Base-by-base conservation (phyloP, 1,140 invertebrate genomes). In the Atopsyche davidsoni region DNA sequence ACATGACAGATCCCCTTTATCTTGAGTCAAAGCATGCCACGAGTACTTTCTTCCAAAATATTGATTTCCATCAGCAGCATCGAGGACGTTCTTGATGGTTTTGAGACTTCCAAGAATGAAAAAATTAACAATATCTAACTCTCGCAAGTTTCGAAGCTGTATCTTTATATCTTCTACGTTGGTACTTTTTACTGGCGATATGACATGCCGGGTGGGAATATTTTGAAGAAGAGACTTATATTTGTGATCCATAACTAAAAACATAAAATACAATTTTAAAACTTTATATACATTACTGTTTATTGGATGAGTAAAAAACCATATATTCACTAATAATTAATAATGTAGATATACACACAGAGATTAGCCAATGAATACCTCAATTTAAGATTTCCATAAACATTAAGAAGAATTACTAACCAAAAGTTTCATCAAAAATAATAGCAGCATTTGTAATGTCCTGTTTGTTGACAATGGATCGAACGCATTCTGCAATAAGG, bases 381-480 rank as follows among this genome's bases (percentile, higher is more conserved):
- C 43, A 34, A 18, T 58, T 68, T n/a, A n/a, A n/a, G n/a, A n/a
- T n/a, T n/a, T n/a, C n/a, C n/a, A n/a, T n/a, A n/a, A n/a, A n/a
- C 6, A 28, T 28, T 7, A 28, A 7, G 25, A 28, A 7, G 7
- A n/a, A 28, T 28, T 18, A 17, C 7, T 52, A 73, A 89, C 86
- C 83, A 61, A 93, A 94, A 17, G 82, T 81, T 9, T 85, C 77
- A 60, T 96, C 91, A 65, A 91, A 94, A 4, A 96, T 74, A 34
- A 96, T 87, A 2, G 88, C 92, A 14, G 92, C 89, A 68, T 92
- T 92, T 11, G 85, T 91, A 35, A 94, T 87, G 59, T 92, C 90
- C 67, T 92, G 83, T 19, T 79, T 73, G 2, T 77, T 74, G 1
- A 90, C 85, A 47, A 95, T 81, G 35, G 87, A 84, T 36, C 89